Evolutionary conservation across 2,113 vertebrate species (phyloP).

Genomic region (Pollachius pollachius): DNA sequence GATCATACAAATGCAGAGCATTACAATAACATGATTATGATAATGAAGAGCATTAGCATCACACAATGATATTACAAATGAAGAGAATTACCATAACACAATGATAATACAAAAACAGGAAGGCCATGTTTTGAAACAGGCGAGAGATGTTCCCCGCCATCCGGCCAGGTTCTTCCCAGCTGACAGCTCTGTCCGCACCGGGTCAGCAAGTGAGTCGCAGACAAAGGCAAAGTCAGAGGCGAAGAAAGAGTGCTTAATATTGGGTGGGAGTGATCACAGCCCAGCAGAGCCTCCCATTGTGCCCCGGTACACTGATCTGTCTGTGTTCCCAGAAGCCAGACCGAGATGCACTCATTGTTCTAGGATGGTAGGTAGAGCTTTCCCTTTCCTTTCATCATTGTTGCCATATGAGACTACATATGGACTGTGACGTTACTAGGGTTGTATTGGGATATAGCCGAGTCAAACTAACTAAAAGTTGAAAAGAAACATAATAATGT

Average conservation of each 20-base stretch:
- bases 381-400: too few relatives aligned
- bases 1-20: neutral
- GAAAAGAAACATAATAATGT: too few relatives aligned
- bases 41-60: neutral
- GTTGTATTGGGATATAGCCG: too few relatives aligned
- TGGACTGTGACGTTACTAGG: too few relatives aligned
- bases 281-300: constrained; percentile 1
- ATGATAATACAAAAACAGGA: constrained; percentile 29
- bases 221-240: constrained; percentile 1
- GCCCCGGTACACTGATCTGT: constrained; percentile 36
- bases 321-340: constrained; percentile 50
- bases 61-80: neutral
- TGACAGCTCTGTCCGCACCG: constrained; percentile 19
- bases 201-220: constrained; percentile 32
- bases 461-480: too few relatives aligned
- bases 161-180: constrained; percentile 17
- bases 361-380: constrained; percentile 13
- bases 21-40: neutral
- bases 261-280: constrained; percentile 26
- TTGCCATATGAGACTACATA: too few relatives aligned
- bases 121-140: constrained; percentile 51
- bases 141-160: constrained; percentile 20
- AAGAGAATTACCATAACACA: neutral
- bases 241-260: constrained; percentile 4
- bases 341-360: constrained; percentile 38